Percentiles rank a stretch among this genome's conserved stretches.
These are phyloP conservation scores for Candidula unifasciata DNA, from an alignment of 2,888 invertebrate genomes.

Conservation along the genomic window DNA sequence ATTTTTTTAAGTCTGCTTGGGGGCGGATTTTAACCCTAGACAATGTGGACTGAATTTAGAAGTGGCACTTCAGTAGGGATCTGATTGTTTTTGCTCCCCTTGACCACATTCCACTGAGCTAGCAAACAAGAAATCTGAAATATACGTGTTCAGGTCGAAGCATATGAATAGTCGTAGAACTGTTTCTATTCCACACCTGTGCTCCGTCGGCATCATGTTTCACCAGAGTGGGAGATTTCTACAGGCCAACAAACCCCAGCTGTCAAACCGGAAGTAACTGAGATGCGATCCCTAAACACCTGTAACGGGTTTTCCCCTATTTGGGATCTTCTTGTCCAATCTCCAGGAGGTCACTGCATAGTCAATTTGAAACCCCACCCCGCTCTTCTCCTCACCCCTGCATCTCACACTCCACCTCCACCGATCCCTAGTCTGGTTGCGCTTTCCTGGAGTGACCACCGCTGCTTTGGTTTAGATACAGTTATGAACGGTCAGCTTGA, in stretches of 20 bases:
- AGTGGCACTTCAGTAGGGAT: no score
- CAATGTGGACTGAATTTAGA: no score
- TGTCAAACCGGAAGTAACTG: constrained; percentile 33
- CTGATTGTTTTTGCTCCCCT: no score
- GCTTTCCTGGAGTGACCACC: constrained; percentile 5
- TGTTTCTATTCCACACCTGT: not conserved
- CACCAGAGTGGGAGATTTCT: not conserved
- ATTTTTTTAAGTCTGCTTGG: no score
- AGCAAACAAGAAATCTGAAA: no score
- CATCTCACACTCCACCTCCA: no score
- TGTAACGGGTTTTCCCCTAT: not conserved
- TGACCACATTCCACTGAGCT: no score
- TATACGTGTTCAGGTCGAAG: no score
- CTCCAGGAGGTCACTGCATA: not conserved
- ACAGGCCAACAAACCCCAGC: constrained; percentile 3
- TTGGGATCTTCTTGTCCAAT: not conserved
- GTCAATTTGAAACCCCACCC: not conserved
- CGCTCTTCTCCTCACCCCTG: no score
- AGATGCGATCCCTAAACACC: constrained; percentile 2
- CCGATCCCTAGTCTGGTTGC: not conserved
- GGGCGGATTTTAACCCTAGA: no score
- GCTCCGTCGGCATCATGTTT: not conserved
- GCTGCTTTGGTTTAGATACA: not conserved
- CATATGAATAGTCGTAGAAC: not conserved
- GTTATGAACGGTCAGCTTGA: constrained; percentile 10